A percentile compares a stretch with the other conserved stretches of the same genome.
phyloP scores from a whole-genome alignment of 30 jellyfish, hydroid and myxozoan species.

The Chironex yamaguchii region DNA sequence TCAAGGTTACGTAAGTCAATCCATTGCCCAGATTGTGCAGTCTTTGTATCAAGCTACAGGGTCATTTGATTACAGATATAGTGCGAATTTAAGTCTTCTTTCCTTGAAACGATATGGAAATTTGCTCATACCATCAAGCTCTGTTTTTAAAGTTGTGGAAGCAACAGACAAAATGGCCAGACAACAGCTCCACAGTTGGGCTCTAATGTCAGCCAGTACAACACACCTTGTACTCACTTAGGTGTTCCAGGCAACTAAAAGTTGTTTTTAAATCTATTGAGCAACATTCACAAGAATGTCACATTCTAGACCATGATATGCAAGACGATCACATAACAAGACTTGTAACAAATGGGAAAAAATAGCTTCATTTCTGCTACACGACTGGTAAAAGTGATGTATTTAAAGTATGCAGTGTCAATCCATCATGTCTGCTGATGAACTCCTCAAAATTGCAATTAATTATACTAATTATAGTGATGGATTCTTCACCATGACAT shows the following conservation, averaged over 20 bases:
- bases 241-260: too few relatives aligned
- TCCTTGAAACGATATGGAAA: conserved; percentile 25
- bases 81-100: background rate
- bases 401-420: too few relatives aligned
- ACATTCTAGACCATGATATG: conserved; percentile 2
- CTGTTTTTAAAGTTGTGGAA: conserved; percentile 11
- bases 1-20: background rate
- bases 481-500: too few relatives aligned
- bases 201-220: too few relatives aligned
- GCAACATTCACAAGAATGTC: conserved; percentile 21
- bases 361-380: too few relatives aligned
- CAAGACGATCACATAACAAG: conserved; percentile 22
- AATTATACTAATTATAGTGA: too few relatives aligned
- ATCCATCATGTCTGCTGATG: too few relatives aligned
- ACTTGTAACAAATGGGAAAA: too few relatives aligned
- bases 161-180: background rate
- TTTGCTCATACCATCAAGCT: conserved; percentile 21
- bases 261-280: conserved; percentile 1
- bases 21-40: conserved; percentile 43
- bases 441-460: too few relatives aligned
- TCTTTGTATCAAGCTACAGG: background rate
- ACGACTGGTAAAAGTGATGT: too few relatives aligned
- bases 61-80: background rate
- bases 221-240: too few relatives aligned
- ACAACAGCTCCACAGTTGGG: background rate